Evolutionary conservation across 2,888 invertebrate species (phyloP).

Genomic region (Caenorhabditis sinica): DNA sequence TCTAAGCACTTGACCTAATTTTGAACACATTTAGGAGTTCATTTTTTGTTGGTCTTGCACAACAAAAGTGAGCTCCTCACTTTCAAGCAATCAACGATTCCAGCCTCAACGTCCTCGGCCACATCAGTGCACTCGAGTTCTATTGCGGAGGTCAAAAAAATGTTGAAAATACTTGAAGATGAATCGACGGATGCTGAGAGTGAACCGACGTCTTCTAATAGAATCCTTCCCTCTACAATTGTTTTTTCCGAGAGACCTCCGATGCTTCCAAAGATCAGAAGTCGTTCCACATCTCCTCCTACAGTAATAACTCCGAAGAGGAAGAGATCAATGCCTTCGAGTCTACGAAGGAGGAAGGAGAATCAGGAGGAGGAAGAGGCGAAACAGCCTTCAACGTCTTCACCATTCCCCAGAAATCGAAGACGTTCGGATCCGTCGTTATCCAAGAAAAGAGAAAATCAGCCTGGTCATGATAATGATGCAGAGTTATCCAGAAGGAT

Average conservation of each 20-base stretch:
- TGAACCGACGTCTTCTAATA: slow-evolving; percentile 27
- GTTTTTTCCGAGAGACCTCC: no score
- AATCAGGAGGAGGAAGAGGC: slow-evolving; percentile 6
- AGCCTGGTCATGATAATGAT: background rate
- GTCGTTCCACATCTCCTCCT: slow-evolving; percentile 8
- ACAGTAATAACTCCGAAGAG: slow-evolving; percentile 22
- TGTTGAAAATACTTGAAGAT: slow-evolving; percentile 52
- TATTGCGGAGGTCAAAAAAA: slow-evolving; percentile 34
- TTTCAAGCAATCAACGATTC: background rate
- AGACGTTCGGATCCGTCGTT: slow-evolving; percentile 33
- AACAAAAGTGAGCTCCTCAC: no score
- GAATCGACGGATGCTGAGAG: slow-evolving; percentile 47
- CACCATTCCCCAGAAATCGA: background rate
- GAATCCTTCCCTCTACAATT: no score
- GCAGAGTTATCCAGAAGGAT: slow-evolving; percentile 9
- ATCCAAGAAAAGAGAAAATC: background rate
- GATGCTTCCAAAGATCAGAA: background rate
- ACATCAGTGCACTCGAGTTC: slow-evolving; percentile 18
- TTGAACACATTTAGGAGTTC: background rate
- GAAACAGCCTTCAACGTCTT: background rate
- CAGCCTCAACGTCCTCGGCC: slow-evolving; percentile 1
- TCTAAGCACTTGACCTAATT: slow-evolving; percentile 9
- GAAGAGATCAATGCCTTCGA: slow-evolving; percentile 39
- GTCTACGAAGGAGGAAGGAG: background rate
- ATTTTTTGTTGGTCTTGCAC: background rate